A percentile compares a stretch with the other conserved stretches of the same genome.
Conservation (phyloP, 2,113 vertebrate genomes). For the Atherinomorus stipes region DNA sequence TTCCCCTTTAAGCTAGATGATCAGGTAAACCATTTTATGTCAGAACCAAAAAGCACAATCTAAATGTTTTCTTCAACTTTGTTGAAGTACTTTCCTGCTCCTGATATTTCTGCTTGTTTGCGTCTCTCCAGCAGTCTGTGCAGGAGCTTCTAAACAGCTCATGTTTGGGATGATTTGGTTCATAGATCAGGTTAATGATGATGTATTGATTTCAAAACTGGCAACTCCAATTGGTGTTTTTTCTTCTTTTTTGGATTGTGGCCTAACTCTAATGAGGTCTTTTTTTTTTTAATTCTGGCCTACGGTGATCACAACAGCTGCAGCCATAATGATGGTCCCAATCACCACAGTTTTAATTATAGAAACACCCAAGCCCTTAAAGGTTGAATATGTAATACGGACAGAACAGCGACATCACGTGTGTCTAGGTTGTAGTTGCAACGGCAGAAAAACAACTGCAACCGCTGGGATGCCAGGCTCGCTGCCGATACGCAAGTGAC, state of each 20-base stretch:
- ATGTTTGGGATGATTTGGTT: background rate
- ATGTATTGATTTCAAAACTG: background rate
- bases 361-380: background rate
- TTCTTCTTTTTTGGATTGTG: background rate
- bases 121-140: background rate
- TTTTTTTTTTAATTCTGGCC: background rate
- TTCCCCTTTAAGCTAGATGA: too few relatives aligned
- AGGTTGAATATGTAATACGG: too few relatives aligned
- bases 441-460: too few relatives aligned
- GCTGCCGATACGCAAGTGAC: too few relatives aligned
- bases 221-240: background rate
- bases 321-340: background rate
- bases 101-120: background rate
- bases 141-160: background rate
- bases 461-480: too few relatives aligned
- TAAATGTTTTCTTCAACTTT: too few relatives aligned
- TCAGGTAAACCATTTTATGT: too few relatives aligned
- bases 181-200: background rate
- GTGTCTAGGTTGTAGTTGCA: too few relatives aligned
- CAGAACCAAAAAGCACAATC: too few relatives aligned
- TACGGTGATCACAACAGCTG: background rate
- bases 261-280: background rate
- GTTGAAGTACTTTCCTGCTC: too few relatives aligned
- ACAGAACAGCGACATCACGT: too few relatives aligned
- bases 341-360: conserved; percentile 1